Percentiles rank a stretch among this genome's conserved stretches.
These are phyloP conservation scores for Cataglyphis altisquamis DNA, from an alignment of 2,888 invertebrate genomes.

Conservation along the genomic window DNA sequence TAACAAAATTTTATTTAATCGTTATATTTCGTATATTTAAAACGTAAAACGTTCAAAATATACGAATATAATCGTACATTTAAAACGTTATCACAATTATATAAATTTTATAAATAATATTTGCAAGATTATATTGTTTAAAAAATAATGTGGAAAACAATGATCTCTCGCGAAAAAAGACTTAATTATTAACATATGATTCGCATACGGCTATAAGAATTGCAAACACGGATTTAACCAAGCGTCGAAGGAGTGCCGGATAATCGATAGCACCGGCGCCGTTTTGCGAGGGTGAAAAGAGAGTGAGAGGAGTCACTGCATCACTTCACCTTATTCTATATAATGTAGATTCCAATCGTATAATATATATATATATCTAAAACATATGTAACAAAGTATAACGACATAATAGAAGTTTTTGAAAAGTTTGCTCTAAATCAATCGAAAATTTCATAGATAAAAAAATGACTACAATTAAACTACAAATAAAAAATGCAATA, in stretches of 20 bases:
- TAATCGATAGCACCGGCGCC: constrained; percentile 71
- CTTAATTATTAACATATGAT: not conserved
- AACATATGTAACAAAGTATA: not conserved
- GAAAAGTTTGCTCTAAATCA: not conserved
- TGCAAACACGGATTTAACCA: constrained; percentile 38
- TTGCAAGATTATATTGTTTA: not conserved
- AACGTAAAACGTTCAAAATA: not conserved
- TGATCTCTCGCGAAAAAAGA: not conserved
- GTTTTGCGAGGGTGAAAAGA: constrained; percentile 49
- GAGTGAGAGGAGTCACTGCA: constrained; percentile 40
- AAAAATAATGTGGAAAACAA: not conserved
- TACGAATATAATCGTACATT: not conserved
- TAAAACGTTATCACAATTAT: not conserved
- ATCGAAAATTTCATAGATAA: not conserved
- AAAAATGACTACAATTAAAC: no score
- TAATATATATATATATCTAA: constrained; percentile 7
- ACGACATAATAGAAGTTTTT: not conserved
- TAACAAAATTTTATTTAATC: constrained; percentile 8
- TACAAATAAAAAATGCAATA: not conserved
- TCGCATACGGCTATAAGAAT: not conserved
- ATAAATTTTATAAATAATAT: constrained; percentile 5
- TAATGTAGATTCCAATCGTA: not conserved
- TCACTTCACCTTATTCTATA: not conserved
- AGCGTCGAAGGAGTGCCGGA: constrained; percentile 49
- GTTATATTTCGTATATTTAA: not conserved